These are phyloP conservation scores for Odocoileus hemionus DNA, from an alignment of 2,113 vertebrate genomes.

Conservation along the genomic window DNA sequence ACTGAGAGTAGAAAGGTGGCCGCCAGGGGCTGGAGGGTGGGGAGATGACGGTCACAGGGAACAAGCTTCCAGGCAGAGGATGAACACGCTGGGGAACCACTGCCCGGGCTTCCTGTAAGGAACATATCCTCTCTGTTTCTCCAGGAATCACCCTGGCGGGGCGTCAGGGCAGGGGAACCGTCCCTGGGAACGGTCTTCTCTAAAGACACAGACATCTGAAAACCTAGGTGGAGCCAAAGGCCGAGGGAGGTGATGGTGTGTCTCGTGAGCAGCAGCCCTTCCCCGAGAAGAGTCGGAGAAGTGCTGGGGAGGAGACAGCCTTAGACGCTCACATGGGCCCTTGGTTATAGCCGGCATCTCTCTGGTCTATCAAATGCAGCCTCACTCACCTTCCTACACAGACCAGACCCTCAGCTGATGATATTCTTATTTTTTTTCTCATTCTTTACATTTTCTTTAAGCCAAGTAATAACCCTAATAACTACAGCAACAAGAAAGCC, in stretches of 20 bases:
- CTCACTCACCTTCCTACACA: too few species aligned
- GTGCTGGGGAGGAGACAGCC: fast-evolving
- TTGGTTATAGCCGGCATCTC: fast-evolving
- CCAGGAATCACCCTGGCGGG: neutral
- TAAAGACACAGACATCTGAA: neutral
- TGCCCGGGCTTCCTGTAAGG: neutral
- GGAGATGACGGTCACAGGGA: neutral
- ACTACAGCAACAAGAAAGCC: neutral
- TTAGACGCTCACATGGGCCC: fast-evolving
- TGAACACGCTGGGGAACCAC: fast-evolving
- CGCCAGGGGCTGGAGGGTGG: fast-evolving
- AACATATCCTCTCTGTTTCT: neutral
- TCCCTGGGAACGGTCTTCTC: fast-evolving
- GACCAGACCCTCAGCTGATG: fast-evolving
- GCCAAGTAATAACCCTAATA: neutral
- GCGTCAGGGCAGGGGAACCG: neutral
- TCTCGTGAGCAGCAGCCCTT: neutral
- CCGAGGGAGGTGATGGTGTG: fast-evolving
- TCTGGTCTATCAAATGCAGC: neutral
- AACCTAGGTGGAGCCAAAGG: neutral
- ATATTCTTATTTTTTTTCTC: neutral
- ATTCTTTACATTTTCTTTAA: neutral
- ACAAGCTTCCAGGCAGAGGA: neutral
- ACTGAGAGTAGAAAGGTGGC: neutral
- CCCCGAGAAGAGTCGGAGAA: neutral